These are phyloP conservation scores for Diglossa cyanea DNA, from an alignment of 2,797 vertebrate species.

Conservation along the genomic window DNA sequence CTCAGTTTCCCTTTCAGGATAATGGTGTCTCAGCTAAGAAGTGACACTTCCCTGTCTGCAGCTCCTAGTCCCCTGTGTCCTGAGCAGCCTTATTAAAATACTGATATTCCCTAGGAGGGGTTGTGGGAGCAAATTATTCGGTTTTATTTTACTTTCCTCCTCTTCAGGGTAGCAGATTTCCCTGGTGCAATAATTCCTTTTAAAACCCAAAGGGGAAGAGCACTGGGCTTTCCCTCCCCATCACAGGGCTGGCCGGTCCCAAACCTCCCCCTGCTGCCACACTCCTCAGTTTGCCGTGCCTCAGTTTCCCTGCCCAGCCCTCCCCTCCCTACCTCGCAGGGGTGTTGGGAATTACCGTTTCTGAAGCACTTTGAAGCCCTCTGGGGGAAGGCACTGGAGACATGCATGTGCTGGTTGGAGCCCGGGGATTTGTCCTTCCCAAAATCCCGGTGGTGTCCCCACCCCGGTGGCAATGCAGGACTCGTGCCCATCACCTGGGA, in stretches of 20 bases:
- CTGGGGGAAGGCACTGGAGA: neutral
- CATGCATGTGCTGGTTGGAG: neutral
- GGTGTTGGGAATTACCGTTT: neutral
- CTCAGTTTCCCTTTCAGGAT: neutral
- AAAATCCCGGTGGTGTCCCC: neutral
- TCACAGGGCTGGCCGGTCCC: neutral
- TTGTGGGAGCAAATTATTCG: neutral
- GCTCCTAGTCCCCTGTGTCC: neutral
- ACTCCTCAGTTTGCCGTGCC: neutral
- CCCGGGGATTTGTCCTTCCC: neutral
- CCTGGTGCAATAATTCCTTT: constrained; percentile 54
- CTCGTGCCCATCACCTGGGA: constrained; percentile 32
- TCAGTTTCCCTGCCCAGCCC: constrained; percentile 26
- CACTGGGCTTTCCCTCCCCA: neutral
- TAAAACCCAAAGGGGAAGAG: neutral
- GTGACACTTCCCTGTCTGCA: neutral
- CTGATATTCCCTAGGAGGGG: neutral
- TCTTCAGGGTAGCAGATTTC: constrained; percentile 4
- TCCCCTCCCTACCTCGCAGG: constrained; percentile 1
- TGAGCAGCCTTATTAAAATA: neutral
- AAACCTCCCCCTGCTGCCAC: neutral
- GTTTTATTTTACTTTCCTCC: neutral
- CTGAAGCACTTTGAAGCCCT: constrained; percentile 61
- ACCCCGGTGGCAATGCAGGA: neutral
- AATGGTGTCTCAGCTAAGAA: neutral